A percentile compares a stretch with the other conserved stretches of the same genome.
These are phyloP conservation scores for Stegana nigrithorax DNA, from an alignment of 2,888 invertebrate genomes.

Conservation along the genomic window DNA sequence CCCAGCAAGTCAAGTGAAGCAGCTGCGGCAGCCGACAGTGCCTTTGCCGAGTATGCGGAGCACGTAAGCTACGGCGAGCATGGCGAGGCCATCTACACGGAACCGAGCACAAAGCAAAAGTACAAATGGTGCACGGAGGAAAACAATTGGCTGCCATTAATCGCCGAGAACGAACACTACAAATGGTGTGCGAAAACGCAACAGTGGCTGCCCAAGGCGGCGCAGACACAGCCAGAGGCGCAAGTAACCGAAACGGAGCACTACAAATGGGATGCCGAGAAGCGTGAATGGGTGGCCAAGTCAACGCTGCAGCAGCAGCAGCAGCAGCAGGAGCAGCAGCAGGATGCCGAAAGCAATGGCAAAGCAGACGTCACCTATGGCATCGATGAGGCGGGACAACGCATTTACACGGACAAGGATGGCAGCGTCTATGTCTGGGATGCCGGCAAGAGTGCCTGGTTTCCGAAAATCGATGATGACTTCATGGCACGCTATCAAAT, in stretches of 20 bases:
- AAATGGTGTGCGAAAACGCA: conserved; percentile 66
- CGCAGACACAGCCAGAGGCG: conserved; percentile 18
- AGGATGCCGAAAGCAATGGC: conserved; percentile 28
- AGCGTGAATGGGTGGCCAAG: conserved; percentile 72
- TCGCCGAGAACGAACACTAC: conserved; percentile 67
- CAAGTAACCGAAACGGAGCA: conserved; percentile 67
- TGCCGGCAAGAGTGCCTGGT: conserved; percentile 90
- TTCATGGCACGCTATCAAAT: conserved; percentile 97
- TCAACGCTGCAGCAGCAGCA: conserved; percentile 31
- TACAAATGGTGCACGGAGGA: conserved; percentile 74
- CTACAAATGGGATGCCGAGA: conserved; percentile 74
- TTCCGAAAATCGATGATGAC: conserved; percentile 96
- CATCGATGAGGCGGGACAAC: conserved; percentile 82
- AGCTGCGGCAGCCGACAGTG: conserved; percentile 20
- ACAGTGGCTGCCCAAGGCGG: conserved; percentile 70
- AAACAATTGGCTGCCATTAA: conserved; percentile 70
- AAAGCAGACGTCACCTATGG: conserved; percentile 71
- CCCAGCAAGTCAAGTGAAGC: background rate
- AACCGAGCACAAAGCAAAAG: conserved; percentile 76
- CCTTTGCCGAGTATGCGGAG: conserved; percentile 68
- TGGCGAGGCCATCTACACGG: conserved; percentile 79
- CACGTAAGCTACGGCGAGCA: conserved; percentile 77
- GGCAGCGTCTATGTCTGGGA: conserved; percentile 95
- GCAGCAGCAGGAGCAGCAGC: conserved; percentile 9
- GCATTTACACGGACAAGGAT: conserved; percentile 86